Conservation (phyloP, 1,140 invertebrate species). For the Choristoneura fumiferana region DNA sequence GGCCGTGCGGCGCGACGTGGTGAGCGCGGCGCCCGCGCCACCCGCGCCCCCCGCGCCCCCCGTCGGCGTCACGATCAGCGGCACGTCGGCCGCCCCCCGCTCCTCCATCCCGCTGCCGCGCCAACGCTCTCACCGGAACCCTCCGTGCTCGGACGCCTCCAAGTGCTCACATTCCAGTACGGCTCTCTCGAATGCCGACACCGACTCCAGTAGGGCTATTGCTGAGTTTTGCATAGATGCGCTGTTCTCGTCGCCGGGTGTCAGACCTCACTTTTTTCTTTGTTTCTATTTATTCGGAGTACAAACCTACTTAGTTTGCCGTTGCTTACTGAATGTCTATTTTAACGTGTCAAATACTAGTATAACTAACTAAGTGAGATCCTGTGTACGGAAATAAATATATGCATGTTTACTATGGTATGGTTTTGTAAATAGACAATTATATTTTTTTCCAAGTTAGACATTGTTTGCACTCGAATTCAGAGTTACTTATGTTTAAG, state of each 20-base stretch:
- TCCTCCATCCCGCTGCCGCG: conserved; percentile 70
- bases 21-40: conserved; percentile 49
- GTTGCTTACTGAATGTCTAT: conserved; percentile 35
- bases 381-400: too few relatives aligned
- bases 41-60: conserved; percentile 36
- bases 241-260: conserved; percentile 40
- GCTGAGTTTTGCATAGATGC: conserved; percentile 76
- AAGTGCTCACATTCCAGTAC: conserved; percentile 72
- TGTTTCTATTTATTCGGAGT: too few relatives aligned
- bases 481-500: too few relatives aligned
- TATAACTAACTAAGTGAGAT: conserved; percentile 2
- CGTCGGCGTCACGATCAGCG: conserved; percentile 68
- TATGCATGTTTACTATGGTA: conserved; percentile 69
- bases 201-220: conserved; percentile 68
- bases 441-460: not conserved
- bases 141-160: conserved; percentile 65
- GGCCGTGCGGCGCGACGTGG: conserved; percentile 54
- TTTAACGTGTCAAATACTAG: conserved; percentile 28
- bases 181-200: conserved; percentile 62
- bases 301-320: not conserved
- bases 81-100: conserved; percentile 64
- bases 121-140: conserved; percentile 73
- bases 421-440: conserved; percentile 41
- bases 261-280: too few relatives aligned
- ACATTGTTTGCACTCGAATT: too few relatives aligned